These are phyloP conservation scores for Actinia tenebrosa DNA, from an alignment of 64 coral and sea anemone genomes.

Conservation along the genomic window DNA sequence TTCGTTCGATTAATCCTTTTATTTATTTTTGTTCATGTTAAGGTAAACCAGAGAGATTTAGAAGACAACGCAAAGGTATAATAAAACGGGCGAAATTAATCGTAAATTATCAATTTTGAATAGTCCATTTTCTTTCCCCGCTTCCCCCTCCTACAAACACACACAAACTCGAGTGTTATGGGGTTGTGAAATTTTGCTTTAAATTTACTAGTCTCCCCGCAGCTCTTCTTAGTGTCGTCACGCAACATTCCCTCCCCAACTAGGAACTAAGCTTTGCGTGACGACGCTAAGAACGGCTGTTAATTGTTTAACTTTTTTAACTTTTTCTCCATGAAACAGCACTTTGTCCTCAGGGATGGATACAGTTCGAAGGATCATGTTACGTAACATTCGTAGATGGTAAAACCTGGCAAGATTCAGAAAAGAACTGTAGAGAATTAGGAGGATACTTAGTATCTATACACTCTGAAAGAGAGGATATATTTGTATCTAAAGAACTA, in stretches of 20 bases:
- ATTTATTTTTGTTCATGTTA: not conserved
- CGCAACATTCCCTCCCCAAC: too few relatives aligned
- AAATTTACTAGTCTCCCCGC: too few relatives aligned
- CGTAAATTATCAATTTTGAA: too few relatives aligned
- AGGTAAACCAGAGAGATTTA: not conserved
- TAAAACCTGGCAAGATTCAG: slow-evolving; percentile 9
- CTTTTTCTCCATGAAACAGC: not conserved
- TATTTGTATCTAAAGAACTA: slow-evolving; percentile 16
- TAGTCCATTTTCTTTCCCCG: not conserved
- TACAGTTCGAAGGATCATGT: slow-evolving; percentile 14
- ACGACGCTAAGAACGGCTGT: not conserved
- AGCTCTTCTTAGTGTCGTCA: too few relatives aligned
- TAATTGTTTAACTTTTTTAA: not conserved
- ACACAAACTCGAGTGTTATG: too few relatives aligned
- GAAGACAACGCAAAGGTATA: not conserved
- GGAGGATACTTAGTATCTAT: slow-evolving; percentile 21
- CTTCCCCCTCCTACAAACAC: not conserved
- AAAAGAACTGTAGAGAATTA: slow-evolving; percentile 18
- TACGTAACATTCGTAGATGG: slow-evolving; percentile 19
- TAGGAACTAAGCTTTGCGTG: too few relatives aligned
- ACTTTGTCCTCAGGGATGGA: slow-evolving; percentile 19
- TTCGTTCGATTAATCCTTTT: not conserved
- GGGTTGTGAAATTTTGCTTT: too few relatives aligned
- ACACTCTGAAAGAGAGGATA: slow-evolving; percentile 2
- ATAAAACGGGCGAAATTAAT: not conserved